These are phyloP conservation scores for Diaphora mendica DNA, from an alignment of 2,888 invertebrate genomes.

Conservation along the genomic window DNA sequence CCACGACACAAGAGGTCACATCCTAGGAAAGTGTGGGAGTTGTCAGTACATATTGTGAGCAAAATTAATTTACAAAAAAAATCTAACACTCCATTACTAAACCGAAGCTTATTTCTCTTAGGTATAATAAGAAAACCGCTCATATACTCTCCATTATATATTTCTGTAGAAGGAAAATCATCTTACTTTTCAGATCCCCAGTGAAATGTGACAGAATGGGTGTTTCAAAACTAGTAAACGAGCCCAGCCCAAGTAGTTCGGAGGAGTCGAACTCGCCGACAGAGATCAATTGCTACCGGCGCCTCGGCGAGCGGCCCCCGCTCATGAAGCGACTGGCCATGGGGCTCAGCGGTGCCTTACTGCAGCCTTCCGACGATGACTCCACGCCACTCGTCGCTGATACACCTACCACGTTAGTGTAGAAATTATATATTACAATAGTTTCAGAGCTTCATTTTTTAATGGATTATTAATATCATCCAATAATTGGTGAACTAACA, in stretches of 20 bases:
- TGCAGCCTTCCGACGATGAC: constrained; percentile 87
- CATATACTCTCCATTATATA: neutral
- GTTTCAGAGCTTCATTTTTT: no score
- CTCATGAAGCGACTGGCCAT: constrained; percentile 92
- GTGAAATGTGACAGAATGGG: constrained; percentile 79
- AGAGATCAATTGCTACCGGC: constrained; percentile 94
- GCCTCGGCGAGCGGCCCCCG: constrained; percentile 91
- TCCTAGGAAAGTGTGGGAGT: no score
- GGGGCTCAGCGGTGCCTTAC: constrained; percentile 88
- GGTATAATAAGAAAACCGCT: neutral
- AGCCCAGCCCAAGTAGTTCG: constrained; percentile 89
- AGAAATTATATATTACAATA: neutral
- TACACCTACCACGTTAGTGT: constrained; percentile 85
- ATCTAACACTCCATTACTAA: no score
- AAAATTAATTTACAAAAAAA: no score
- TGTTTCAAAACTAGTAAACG: constrained; percentile 68
- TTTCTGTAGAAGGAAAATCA: neutral
- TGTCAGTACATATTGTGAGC: no score
- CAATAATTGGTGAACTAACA: no score
- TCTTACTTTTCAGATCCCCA: constrained; percentile 65
- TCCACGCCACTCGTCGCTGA: constrained; percentile 91
- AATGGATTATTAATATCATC: no score
- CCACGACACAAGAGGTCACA: no score
- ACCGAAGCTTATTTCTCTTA: no score
- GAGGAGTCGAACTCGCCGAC: constrained; percentile 96